Evolutionary conservation across 23 tunicate species (phyloP).

Genomic region (Trididemnum miniatum): DNA sequence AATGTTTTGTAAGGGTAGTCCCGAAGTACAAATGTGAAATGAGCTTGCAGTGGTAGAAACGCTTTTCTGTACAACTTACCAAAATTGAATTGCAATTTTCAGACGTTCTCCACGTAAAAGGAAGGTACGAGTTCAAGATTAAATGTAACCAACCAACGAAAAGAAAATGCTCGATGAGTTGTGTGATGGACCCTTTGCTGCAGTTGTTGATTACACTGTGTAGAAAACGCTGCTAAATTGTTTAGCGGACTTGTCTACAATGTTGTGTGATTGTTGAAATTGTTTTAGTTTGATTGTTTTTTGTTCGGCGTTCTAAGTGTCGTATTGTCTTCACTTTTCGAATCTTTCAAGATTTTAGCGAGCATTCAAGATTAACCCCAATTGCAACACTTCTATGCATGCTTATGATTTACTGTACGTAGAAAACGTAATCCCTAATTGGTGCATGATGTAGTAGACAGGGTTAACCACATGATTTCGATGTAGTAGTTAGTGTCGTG

Average conservation of each 20-base stretch:
- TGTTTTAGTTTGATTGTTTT: no score
- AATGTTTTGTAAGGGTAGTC: no score
- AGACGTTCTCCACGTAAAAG: conserved; percentile 34
- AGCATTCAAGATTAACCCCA: no score
- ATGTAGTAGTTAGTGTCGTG: background rate
- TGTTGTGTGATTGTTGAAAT: background rate
- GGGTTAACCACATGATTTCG: no score
- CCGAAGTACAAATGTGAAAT: no score
- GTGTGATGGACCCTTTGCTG: background rate
- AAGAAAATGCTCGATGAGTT: background rate
- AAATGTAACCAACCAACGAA: background rate
- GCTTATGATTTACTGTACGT: background rate
- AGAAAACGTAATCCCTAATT: background rate
- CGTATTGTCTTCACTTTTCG: background rate
- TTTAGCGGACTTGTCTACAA: no score
- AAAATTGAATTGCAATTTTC: conserved; percentile 13
- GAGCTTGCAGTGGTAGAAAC: no score
- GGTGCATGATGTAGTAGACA: background rate
- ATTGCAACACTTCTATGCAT: background rate
- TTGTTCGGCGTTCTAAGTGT: no score
- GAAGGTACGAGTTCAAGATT: conserved; percentile 20
- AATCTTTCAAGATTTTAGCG: no score
- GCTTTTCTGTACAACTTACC: no score
- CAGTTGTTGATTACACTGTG: conserved; percentile 25
- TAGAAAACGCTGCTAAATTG: background rate